Conservation (phyloP, 2,797 vertebrate species). For the Trachurus trachurus region DNA sequence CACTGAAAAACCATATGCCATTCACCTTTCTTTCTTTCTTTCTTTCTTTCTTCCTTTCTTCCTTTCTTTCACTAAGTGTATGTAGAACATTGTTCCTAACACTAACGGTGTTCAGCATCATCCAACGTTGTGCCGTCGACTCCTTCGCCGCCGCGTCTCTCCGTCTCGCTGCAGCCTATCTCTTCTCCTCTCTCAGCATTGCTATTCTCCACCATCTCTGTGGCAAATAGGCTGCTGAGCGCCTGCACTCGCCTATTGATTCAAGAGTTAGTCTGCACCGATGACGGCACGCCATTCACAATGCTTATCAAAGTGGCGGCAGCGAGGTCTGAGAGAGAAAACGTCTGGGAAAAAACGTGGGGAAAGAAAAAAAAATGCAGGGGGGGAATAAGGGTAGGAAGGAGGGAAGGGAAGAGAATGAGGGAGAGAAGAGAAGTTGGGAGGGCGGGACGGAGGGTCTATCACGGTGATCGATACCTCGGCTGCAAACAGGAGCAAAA, state of each 20-base stretch:
- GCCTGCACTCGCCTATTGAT: conserved; percentile 73
- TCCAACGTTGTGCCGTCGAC: background rate
- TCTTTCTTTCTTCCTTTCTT: too few relatives aligned
- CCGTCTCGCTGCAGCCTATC: background rate
- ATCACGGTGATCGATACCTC: conserved; percentile 72
- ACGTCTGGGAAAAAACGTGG: too few relatives aligned
- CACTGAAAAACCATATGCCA: too few relatives aligned
- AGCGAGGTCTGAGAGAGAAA: conserved; percentile 49
- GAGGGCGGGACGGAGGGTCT: conserved; percentile 45
- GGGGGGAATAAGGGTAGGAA: too few relatives aligned
- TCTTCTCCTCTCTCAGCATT: conserved; percentile 37
- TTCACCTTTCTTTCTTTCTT: too few relatives aligned
- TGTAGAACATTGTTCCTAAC: too few relatives aligned
- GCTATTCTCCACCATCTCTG: conserved; percentile 64
- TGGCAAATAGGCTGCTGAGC: conserved; percentile 74
- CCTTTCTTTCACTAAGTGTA: too few relatives aligned
- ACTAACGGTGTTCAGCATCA: background rate
- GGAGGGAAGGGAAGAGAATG: conserved; percentile 15
- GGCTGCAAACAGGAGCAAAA: conserved; percentile 72
- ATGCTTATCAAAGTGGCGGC: conserved; percentile 63
- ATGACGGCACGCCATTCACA: conserved; percentile 71
- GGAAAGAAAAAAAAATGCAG: too few relatives aligned
- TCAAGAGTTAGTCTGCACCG: conserved; percentile 69
- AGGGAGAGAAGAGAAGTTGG: conserved; percentile 9
- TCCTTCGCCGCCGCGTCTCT: conserved; percentile 4